Evolutionary conservation across 1,140 invertebrate species (phyloP).

Genomic region (Adoxophyes honmai): DNA sequence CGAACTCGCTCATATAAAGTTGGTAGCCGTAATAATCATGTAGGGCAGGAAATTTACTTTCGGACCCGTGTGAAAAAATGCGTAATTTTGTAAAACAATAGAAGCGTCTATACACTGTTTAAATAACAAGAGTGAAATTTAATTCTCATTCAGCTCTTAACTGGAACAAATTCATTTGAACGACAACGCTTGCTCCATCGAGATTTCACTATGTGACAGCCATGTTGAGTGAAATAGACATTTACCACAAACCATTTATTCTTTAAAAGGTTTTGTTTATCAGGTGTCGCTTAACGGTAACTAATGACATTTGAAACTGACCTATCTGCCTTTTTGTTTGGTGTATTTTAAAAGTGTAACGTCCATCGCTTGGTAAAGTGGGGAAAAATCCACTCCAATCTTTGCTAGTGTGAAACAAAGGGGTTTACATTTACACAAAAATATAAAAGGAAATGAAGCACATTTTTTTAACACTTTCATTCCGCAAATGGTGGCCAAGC

Average conservation of each 20-base stretch:
- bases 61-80: too few relatives aligned
- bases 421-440: too few relatives aligned
- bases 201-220: neutral
- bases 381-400: too few relatives aligned
- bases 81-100: too few relatives aligned
- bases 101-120: too few relatives aligned
- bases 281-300: conserved; percentile 3
- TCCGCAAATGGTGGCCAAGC: conserved; percentile 5
- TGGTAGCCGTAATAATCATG: too few relatives aligned
- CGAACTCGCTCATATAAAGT: too few relatives aligned
- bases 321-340: neutral
- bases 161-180: conserved; percentile 9
- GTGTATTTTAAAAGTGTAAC: neutral
- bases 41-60: too few relatives aligned
- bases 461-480: conserved; percentile 10
- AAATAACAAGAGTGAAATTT: neutral
- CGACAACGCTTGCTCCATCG: neutral
- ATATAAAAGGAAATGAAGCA: neutral
- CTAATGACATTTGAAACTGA: conserved; percentile 12
- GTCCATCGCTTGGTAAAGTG: neutral
- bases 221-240: neutral
- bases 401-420: too few relatives aligned
- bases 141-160: neutral
- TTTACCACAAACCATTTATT: conserved; percentile 1
- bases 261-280: conserved; percentile 16